Base-by-base conservation (phyloP, 1,140 invertebrate species). In the Drosophila leontia region DNA sequence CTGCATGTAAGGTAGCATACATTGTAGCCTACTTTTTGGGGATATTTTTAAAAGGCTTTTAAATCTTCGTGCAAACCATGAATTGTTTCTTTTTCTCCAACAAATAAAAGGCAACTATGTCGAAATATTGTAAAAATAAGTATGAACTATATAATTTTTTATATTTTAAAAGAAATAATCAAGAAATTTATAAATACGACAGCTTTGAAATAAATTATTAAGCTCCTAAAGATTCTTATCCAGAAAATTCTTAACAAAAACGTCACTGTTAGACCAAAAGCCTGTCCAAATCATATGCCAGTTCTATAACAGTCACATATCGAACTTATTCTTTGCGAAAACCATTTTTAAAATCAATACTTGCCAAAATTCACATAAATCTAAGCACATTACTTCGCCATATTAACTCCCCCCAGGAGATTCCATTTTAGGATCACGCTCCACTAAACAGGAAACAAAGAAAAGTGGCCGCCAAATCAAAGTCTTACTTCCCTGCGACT, bases 371-470 rank as follows among this genome's bases (percentile, higher is more conserved):
- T 26, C n/a, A 29, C 35, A 58, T 71, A 69, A 48, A 69, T 48
- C n/a, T 47, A 42, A 9, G 13, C 57, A 47, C 35, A 26, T 51
- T 26, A 29, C 37, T 29, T 37, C 3, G 13, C 19, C 11, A n/a
- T 11, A 17, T 32, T 23, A 26, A 19, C 44, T 35, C n/a, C 44
- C 45, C 67, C 23, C 50, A 35, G 34, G 37, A 53, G 26, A 55
- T 74, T 53, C 55, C 62, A 74, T 68, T 85, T 59, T n/a, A 57
- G 47, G 60, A 80, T 64, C 51, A 85, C 67, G 78, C 67, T 81
- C 47, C 68, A 69, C 23, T 81, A 61, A 72, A 58, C 82, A 74
- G 17, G 13, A 76, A 41, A 42, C 32, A 47, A 32, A 44, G 58
- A 44, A 70, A 80, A 80, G 56, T 83, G 61, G 74, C 50, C 53